Base-by-base conservation (phyloP, 1,140 invertebrate species). In the Drosophila mauritiana region DNA sequence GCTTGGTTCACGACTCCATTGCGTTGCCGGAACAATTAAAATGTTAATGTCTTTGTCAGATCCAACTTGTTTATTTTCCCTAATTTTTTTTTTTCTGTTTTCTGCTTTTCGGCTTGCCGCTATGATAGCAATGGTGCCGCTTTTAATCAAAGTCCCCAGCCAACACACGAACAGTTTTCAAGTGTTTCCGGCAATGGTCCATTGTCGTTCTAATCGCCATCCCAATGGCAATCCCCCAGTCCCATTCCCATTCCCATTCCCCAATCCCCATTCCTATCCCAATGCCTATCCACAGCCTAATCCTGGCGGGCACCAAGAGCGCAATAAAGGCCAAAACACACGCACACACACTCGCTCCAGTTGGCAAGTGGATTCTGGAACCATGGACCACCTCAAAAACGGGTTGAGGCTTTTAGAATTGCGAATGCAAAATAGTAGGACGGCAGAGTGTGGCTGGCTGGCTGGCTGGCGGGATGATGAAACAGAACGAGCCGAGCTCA, bases 401-500 rank as follows among this genome's bases (percentile, higher is more conserved):
- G 49, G 49, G 49, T 52, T 27, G 37, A 11, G 17, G 10, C 6
- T 8, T 8, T 8, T 8, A 8, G 27, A 7, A 31, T 8, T 8
- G 27, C 31, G 31, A 31, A 31, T 31, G 31, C 7, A 10, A 31
- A 31, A 31, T 31, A 8, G 2, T 31, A 8, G 8, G 8, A 31
- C 2, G 27, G 31, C 31, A 8, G 31, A 31, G 27, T 31, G 27
- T 31, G 27, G 6, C 27, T 31, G 8, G 31, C 7, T 10, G 6
- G 7, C 12, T 20, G 17, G 42, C 17, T 20, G 46, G 56, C 48
- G 15, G 63, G 72, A 58, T 63, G 57, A 74, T 64, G 78, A 68
- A 77, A 51, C 59, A 17, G 42, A 20, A 22, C 15, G 17, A 61
- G 78, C 72, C 65, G 57, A 70, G 82, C 82, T 85, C 82, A 85